These are phyloP conservation scores for Dynastes hyllus DNA, from an alignment of 2,888 invertebrate species.

Conservation along the genomic window DNA sequence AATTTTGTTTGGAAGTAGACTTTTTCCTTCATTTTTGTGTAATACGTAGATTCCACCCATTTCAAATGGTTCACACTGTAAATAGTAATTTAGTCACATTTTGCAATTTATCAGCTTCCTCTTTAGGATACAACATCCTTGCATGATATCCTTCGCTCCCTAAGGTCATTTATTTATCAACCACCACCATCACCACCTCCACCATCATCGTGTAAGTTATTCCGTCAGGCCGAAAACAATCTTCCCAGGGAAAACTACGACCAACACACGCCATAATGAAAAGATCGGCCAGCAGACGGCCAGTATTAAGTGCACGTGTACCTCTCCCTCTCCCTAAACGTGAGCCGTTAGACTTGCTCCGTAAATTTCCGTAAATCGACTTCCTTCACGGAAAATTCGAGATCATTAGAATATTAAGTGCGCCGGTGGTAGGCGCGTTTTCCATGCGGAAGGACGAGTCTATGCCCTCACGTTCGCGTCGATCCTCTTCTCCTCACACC, in stretches of 20 bases:
- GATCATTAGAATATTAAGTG: constrained; percentile 45
- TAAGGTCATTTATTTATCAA: not conserved
- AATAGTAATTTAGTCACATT: no score
- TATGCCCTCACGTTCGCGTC: constrained; percentile 8
- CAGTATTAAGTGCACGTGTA: constrained; percentile 42
- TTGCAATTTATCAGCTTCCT: no score
- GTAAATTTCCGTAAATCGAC: constrained; percentile 44
- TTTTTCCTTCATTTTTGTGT: no score
- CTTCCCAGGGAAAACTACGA: constrained; percentile 4
- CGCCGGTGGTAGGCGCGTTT: constrained; percentile 5
- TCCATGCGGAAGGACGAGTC: not conserved
- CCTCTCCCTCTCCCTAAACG: constrained; percentile 21
- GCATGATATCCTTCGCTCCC: no score
- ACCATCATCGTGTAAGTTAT: not conserved
- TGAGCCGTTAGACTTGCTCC: constrained; percentile 19
- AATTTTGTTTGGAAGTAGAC: no score
- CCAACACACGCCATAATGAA: constrained; percentile 16
- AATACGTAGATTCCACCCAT: no score
- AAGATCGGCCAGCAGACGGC: constrained; percentile 1
- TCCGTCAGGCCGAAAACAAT: not conserved
- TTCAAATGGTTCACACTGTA: no score
- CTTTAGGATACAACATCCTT: no score
- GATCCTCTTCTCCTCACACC: not conserved
- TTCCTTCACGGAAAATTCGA: constrained; percentile 37
- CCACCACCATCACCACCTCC: not conserved